Base-by-base conservation (phyloP, 2,888 invertebrate species). In the Drosophila borealis region DNA sequence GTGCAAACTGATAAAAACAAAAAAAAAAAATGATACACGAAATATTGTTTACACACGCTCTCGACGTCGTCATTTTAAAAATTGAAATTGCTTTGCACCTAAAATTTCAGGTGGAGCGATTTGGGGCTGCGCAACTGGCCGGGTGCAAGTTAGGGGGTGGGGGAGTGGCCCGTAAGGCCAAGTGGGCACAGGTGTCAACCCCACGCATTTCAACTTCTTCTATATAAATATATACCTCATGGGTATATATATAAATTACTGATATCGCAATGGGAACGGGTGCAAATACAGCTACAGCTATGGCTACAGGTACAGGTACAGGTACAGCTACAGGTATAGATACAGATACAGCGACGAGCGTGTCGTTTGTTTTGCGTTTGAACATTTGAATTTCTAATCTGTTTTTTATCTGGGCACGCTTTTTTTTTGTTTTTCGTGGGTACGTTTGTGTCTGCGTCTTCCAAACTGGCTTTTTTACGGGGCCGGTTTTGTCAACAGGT, bases 321-420 rank as follows among this genome's bases (percentile, higher is more conserved):
- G 41, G 21, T 42, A 36, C 11, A 45, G 44, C 1, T 55, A 51
- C 13, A 59, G 34, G 8, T 13, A 21, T 9, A 54, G 25, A 8
- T 21, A 34, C 17, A 29, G 37, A n/a, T 46, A 45, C 29, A 55
- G 41, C 34, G 46, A 56, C 50, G 34, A 67, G 67, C 67, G 25
- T 45, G 11, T 49, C 59, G 59, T 37, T 60, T 64, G 34, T 57
- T 48, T 34, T 53, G 41, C 41, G 19, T 60, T 70, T 55, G 48
- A 78, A 75, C 86, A 83, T 86, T 84, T 84, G 78, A 84, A 88
- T 88, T 84, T 84, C 83, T 84, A 88, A 86, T 86, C 83, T 76
- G 78, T 78, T 88, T 88, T 81, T 78, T 64, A 81, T 83, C 82
- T 84, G 54, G 57, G 41, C 44, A 74, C 37, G 59, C 37, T 25